phyloP scores from a whole-genome alignment of 2,888 invertebrate species.

The Odontocolon sp. region DNA sequence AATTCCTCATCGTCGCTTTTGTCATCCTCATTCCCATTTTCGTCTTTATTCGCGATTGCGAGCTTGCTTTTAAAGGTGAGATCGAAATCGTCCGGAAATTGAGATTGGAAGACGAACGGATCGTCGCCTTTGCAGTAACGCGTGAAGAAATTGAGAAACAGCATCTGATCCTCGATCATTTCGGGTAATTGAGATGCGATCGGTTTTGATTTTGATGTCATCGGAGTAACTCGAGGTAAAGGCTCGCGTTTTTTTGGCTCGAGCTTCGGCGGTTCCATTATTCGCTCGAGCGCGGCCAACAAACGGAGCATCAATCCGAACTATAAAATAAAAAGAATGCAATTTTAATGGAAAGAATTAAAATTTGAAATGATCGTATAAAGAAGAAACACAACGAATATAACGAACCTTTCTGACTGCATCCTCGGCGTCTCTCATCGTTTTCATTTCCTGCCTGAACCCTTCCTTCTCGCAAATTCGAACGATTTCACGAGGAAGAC shows the following conservation, averaged over 20 bases:
- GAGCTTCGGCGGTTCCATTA: slow-evolving; percentile 74
- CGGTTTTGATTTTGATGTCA: slow-evolving; percentile 54
- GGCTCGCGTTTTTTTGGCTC: slow-evolving; percentile 64
- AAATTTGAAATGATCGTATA: slow-evolving; percentile 5
- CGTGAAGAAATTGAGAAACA: slow-evolving; percentile 73
- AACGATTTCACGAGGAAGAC: slow-evolving; percentile 82
- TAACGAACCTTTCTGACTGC: slow-evolving; percentile 83
- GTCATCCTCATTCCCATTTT: slow-evolving; percentile 18
- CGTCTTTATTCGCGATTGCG: slow-evolving; percentile 6
- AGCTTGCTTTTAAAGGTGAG: slow-evolving; percentile 63
- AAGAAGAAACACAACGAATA: slow-evolving; percentile 44
- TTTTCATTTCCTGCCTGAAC: slow-evolving; percentile 82
- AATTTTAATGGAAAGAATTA: not conserved
- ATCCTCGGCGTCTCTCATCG: slow-evolving; percentile 82
- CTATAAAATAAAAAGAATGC: slow-evolving; percentile 56
- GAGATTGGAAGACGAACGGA: slow-evolving; percentile 71
- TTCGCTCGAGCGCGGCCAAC: slow-evolving; percentile 69
- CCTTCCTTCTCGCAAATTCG: slow-evolving; percentile 82
- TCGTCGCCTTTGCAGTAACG: slow-evolving; percentile 72
- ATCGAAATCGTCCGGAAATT: slow-evolving; percentile 74
- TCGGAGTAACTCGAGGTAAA: slow-evolving; percentile 69
- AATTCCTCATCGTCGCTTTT: slow-evolving; percentile 2
- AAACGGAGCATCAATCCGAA: slow-evolving; percentile 73
- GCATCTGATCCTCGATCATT: slow-evolving; percentile 70
- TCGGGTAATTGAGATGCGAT: slow-evolving; percentile 45